Conservation (phyloP, 2,797 vertebrate genomes). For the Anas bernieri region DNA sequence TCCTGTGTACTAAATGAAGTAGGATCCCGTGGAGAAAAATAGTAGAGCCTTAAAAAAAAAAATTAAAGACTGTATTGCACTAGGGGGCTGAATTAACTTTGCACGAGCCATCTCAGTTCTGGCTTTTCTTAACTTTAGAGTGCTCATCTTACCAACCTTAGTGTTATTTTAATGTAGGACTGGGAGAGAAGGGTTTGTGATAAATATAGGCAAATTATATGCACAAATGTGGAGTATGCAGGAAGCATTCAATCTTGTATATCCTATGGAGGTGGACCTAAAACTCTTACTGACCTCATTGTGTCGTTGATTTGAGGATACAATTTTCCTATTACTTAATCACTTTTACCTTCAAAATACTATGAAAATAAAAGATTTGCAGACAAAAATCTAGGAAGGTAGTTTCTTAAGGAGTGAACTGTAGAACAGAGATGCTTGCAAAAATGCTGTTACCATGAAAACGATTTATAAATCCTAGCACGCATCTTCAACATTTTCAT, state of each 20-base stretch:
- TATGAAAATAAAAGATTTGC: not conserved
- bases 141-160: not conserved
- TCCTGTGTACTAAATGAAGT: conserved; percentile 29
- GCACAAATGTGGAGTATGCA: not conserved
- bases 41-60: not conserved
- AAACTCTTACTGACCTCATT: conserved; percentile 23
- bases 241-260: not conserved
- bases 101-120: not conserved
- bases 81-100: not conserved
- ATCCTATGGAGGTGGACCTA: not conserved
- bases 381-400: not conserved
- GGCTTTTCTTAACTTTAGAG: not conserved
- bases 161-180: not conserved
- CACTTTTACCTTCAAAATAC: not conserved
- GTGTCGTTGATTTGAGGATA: conserved; percentile 21
- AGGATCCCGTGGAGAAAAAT: conserved; percentile 21
- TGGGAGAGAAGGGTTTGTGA: not conserved
- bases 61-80: not conserved
- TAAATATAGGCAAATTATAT: not conserved
- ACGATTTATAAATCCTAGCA: not conserved
- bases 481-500: not conserved
- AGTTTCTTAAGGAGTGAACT: not conserved
- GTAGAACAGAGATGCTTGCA: not conserved
- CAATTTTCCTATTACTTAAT: conserved; percentile 13
- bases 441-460: conserved; percentile 9